Conservation (phyloP, 2,113 vertebrate species). For the Alethe castanea region DNA sequence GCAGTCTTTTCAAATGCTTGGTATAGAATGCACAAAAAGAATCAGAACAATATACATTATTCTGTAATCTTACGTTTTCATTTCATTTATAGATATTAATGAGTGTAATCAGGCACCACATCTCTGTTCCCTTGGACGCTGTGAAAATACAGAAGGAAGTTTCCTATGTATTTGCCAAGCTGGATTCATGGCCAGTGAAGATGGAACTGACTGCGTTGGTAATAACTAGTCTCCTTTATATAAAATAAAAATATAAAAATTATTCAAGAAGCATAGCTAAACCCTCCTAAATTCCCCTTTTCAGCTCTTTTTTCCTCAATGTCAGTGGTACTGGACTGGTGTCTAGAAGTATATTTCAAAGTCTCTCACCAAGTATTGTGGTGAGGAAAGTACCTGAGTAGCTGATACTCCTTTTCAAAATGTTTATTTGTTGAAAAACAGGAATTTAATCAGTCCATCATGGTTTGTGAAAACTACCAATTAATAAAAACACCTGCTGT, state of each 20-base stretch:
- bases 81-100: constrained; percentile 80
- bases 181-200: constrained; percentile 81
- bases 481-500: background rate
- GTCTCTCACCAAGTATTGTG: background rate
- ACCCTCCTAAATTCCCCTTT: background rate
- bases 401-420: background rate
- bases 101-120: constrained; percentile 79
- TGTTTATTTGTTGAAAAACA: background rate
- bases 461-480: background rate
- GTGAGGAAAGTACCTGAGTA: background rate
- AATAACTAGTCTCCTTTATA: constrained; percentile 29
- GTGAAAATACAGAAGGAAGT: constrained; percentile 88
- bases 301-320: background rate
- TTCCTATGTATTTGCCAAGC: constrained; percentile 85
- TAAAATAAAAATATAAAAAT: background rate
- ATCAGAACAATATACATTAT: background rate
- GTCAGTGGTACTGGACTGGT: background rate
- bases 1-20: background rate
- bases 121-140: constrained; percentile 84
- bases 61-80: background rate
- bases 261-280: background rate
- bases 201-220: constrained; percentile 84
- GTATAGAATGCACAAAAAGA: background rate
- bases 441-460: background rate
- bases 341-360: background rate